phyloP scores from a whole-genome alignment of 2,113 vertebrate genomes.

The Corythoichthys intestinalis region DNA sequence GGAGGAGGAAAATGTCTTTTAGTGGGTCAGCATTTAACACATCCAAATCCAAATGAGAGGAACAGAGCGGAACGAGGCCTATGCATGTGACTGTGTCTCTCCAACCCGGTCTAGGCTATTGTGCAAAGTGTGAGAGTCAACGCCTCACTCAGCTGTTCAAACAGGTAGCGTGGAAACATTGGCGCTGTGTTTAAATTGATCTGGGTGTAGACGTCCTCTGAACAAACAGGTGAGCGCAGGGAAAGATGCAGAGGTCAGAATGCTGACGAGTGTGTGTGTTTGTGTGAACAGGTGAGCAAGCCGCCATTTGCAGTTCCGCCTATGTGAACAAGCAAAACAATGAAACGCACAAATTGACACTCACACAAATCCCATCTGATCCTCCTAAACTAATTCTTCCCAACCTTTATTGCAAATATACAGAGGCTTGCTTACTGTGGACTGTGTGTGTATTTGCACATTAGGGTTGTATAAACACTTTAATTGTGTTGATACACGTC shows the following conservation, averaged over 20 bases:
- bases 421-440: constrained; percentile 11
- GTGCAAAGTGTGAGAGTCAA: constrained; percentile 64
- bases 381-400: constrained; percentile 10
- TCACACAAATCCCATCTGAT: constrained; percentile 46
- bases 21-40: constrained; percentile 34
- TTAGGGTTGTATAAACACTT: constrained; percentile 54
- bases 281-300: constrained; percentile 73
- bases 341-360: constrained; percentile 44
- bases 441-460: constrained; percentile 11
- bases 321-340: constrained; percentile 32
- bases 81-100: constrained; percentile 16
- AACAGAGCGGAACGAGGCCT: constrained; percentile 21
- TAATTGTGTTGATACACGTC: constrained; percentile 46
- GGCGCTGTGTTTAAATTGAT: constrained; percentile 59
- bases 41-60: constrained; percentile 36
- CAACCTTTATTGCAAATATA: constrained; percentile 16
- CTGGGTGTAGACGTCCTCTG: constrained; percentile 61
- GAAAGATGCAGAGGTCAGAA: constrained; percentile 36
- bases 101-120: constrained; percentile 48
- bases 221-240: constrained; percentile 66
- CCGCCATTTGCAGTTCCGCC: constrained; percentile 36
- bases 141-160: constrained; percentile 73
- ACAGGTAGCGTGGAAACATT: constrained; percentile 61
- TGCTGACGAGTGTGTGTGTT: constrained; percentile 40
- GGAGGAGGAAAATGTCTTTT: constrained; percentile 17